phyloP scores from a whole-genome alignment of 2,113 vertebrate genomes.

The Dipodomys ordii region DNA sequence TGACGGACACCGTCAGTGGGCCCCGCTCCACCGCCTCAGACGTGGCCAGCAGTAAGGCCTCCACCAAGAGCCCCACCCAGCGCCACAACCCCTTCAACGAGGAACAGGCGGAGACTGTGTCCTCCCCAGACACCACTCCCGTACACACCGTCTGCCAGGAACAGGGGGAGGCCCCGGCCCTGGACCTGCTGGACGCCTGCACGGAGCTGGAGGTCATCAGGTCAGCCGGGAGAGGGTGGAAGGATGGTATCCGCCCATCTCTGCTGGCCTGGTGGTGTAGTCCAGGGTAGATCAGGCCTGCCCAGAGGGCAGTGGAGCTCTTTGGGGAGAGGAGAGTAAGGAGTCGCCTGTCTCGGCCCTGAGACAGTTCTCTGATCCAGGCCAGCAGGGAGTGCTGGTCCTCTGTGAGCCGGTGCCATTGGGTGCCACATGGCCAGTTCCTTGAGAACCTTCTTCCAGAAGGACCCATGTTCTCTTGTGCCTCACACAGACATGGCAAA shows the following conservation, averaged over 20 bases:
- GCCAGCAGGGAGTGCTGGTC: too few species aligned
- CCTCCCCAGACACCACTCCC: conserved; percentile 92
- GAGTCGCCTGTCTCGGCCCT: too few species aligned
- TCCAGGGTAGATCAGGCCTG: background rate
- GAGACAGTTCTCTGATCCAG: background rate
- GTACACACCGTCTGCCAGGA: conserved; percentile 88
- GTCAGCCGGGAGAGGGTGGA: conserved; percentile 80
- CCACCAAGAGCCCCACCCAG: conserved; percentile 89
- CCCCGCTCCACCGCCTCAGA: conserved; percentile 91
- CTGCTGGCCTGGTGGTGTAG: background rate
- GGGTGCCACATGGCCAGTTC: too few species aligned
- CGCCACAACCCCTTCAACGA: conserved; percentile 96
- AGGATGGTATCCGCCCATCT: background rate
- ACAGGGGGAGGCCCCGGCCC: conserved; percentile 74
- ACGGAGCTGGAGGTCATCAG: conserved; percentile 96
- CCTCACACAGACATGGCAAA: too few species aligned
- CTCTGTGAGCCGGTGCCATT: too few species aligned
- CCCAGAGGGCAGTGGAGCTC: background rate
- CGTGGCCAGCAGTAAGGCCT: conserved; percentile 82
- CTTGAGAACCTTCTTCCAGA: too few species aligned
- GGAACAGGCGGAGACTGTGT: conserved; percentile 85
- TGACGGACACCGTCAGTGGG: conserved; percentile 94
- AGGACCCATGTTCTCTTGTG: too few species aligned
- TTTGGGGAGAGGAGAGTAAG: background rate
- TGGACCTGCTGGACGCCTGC: conserved; percentile 84